phyloP scores from a whole-genome alignment of 2,888 invertebrate species.

The Sylvicola cinctus region DNA sequence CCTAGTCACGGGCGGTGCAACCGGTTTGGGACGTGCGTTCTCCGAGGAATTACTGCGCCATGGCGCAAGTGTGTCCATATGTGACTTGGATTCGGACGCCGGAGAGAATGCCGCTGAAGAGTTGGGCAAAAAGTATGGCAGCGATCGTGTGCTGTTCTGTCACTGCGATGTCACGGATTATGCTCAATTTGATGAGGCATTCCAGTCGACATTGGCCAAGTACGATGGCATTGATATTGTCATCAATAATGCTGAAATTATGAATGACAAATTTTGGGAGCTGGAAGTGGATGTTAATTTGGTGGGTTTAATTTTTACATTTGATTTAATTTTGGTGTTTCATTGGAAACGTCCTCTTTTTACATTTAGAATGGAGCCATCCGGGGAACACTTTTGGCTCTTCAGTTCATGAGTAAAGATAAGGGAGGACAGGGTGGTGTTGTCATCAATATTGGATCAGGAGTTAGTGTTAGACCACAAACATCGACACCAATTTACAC shows the following conservation, averaged over 20 bases:
- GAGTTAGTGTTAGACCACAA: slow-evolving; percentile 43
- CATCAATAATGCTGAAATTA: slow-evolving; percentile 60
- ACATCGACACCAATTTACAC: slow-evolving; percentile 57
- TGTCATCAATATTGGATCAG: slow-evolving; percentile 56
- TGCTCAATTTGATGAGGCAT: slow-evolving; percentile 57
- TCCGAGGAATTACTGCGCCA: slow-evolving; percentile 48
- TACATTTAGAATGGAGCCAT: slow-evolving; percentile 47
- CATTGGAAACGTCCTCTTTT: slow-evolving; percentile 5
- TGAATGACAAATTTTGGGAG: slow-evolving; percentile 59
- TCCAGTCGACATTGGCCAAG: slow-evolving; percentile 47
- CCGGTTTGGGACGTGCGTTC: slow-evolving; percentile 51
- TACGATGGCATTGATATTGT: slow-evolving; percentile 57
- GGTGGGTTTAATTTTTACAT: slow-evolving; percentile 25
- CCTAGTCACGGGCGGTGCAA: slow-evolving; percentile 50
- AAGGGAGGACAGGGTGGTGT: slow-evolving; percentile 56
- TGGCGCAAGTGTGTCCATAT: slow-evolving; percentile 55
- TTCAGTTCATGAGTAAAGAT: slow-evolving; percentile 54
- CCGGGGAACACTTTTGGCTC: slow-evolving; percentile 49
- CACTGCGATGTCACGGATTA: slow-evolving; percentile 61
- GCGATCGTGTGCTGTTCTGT: slow-evolving; percentile 48
- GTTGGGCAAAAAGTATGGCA: slow-evolving; percentile 39
- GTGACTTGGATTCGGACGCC: slow-evolving; percentile 48
- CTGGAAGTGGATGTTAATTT: slow-evolving; percentile 56
- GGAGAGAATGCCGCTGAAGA: slow-evolving; percentile 47
- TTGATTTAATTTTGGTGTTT: slow-evolving; percentile 3